Base-by-base conservation (phyloP, 2,888 invertebrate genomes). In the Aphrophora alni region DNA sequence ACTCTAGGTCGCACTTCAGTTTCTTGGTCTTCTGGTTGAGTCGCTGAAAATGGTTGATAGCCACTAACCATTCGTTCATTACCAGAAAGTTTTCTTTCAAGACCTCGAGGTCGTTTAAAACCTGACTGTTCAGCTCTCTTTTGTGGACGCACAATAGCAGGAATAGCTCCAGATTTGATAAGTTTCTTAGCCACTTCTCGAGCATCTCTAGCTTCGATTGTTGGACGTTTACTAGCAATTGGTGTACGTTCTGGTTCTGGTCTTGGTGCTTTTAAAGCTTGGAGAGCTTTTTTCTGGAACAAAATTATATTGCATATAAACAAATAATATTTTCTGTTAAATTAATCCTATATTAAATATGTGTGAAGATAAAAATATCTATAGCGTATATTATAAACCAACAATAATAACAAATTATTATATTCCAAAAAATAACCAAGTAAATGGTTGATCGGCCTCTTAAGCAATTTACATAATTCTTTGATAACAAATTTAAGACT, bases 151-250 rank as follows among this genome's bases (percentile, higher is more conserved):
- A 94, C 93, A 82, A 95, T 95, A 0, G 96, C 95, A 79, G 94
- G 93, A 84, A 97, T 96, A 76, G 96, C 97, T 12, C 98, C 98
- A 83, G 97, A 96, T 89, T 97, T 97, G 1, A 98, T 93, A n/a
- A 98, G 89, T 87, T 98, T 98, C 80, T 97, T 95, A 0, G 98
- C 98, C 28, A 97, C 95, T 90, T 98, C 98, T 72, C 97, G 93
- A 1, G 98, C 98, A 90, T 98, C 97, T 80, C 97, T 91, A 0
- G 96, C 96, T 89, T 97, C 97, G 5, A 96, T 93, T 0, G 95
- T 21, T 21, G 59, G 59, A 59, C 59, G 93, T 25, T 93, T 80
- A 76, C 85, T 86, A 0, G 87, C 90, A 79, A 95, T 91, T 0
- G 95, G 94, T 12, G 89, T 88, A 85, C 96, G 95, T 87, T 97